Evolutionary conservation across 1,140 invertebrate species (phyloP).

Genomic region (Euura saliciscinereae): DNA sequence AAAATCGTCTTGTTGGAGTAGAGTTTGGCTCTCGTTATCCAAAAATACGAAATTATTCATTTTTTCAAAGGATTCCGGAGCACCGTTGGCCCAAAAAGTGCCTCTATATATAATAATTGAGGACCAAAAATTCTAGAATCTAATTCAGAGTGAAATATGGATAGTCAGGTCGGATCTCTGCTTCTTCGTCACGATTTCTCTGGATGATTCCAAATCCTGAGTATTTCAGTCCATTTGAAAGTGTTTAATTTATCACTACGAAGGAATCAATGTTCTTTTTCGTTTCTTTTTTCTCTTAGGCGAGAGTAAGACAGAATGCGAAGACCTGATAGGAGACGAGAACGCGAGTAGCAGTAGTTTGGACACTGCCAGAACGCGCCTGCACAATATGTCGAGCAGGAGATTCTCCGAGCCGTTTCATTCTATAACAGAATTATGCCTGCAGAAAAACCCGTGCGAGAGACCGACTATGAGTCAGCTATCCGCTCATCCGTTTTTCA

Average conservation of each 20-base stretch:
- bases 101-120: too few species aligned
- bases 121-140: too few species aligned
- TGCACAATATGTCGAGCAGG: conserved; percentile 60
- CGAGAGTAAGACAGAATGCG: conserved; percentile 23
- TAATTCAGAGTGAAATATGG: too few species aligned
- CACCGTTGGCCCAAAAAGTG: too few species aligned
- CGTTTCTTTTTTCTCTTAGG: conserved; percentile 25
- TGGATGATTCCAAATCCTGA: too few species aligned
- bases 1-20: background rate
- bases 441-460: conserved; percentile 68
- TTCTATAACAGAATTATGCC: conserved; percentile 73
- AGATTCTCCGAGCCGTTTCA: conserved; percentile 78
- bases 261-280: background rate
- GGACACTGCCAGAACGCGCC: conserved; percentile 39
- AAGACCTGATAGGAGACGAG: conserved; percentile 22
- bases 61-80: too few species aligned
- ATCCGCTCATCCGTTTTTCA: conserved; percentile 78
- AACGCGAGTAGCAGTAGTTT: conserved; percentile 32
- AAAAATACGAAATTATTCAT: too few species aligned
- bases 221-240: too few species aligned
- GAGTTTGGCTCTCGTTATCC: too few species aligned
- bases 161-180: too few species aligned
- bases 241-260: too few species aligned
- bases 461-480: conserved; percentile 71
- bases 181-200: too few species aligned